A percentile compares a stretch with the other conserved stretches of the same genome.
phyloP scores from a whole-genome alignment of 2,113 vertebrate species.

The Lucifuga dentata region DNA sequence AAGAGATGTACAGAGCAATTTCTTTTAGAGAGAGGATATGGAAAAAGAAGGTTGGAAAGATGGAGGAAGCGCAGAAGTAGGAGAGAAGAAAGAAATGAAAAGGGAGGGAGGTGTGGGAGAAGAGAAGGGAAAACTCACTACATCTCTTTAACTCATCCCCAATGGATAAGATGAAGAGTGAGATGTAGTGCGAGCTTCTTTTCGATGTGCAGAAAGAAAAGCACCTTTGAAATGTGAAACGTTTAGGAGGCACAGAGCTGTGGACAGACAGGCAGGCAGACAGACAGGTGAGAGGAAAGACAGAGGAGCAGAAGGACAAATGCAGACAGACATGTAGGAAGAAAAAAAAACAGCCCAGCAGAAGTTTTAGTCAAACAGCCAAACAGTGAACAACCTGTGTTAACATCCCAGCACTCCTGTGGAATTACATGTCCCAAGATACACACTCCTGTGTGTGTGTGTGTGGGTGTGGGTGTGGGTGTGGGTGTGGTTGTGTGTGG shows the following conservation, averaged over 20 bases:
- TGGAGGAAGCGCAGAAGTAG: conserved; percentile 31
- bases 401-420: conserved; percentile 36
- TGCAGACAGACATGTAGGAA: conserved; percentile 30
- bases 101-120: conserved; percentile 31
- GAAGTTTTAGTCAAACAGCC: conserved; percentile 40
- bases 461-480: conserved; percentile 14
- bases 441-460: conserved; percentile 13
- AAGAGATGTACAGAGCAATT: conserved; percentile 57
- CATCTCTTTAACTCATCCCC: conserved; percentile 46
- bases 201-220: conserved; percentile 51
- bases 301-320: conserved; percentile 29
- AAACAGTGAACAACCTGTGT: conserved; percentile 32
- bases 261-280: conserved; percentile 23
- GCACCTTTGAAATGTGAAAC: conserved; percentile 58
- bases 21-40: conserved; percentile 45
- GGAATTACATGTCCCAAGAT: conserved; percentile 46
- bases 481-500: conserved; percentile 12
- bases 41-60: conserved; percentile 48
- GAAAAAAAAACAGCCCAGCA: conserved; percentile 29
- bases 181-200: conserved; percentile 37
- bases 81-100: conserved; percentile 33
- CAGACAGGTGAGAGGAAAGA: conserved; percentile 29
- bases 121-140: conserved; percentile 24
- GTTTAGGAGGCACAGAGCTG: conserved; percentile 39
- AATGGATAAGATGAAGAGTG: conserved; percentile 37